Evolutionary conservation across 2,797 vertebrate species (phyloP).

Genomic region (Phoeniculus purpureus): DNA sequence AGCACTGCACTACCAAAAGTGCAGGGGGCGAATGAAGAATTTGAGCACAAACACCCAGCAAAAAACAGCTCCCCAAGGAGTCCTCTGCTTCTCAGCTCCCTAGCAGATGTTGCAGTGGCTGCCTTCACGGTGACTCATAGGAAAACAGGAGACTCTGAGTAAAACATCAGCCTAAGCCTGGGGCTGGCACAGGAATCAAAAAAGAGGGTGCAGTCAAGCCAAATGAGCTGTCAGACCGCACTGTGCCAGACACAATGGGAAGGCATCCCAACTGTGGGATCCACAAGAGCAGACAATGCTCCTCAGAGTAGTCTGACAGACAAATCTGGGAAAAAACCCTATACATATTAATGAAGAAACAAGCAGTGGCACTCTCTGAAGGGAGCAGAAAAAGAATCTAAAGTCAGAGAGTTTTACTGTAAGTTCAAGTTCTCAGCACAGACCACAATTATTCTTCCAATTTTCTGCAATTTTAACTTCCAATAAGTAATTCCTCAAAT

Average conservation of each 20-base stretch:
- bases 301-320: slow-evolving; percentile 30
- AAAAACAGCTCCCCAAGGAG: background rate
- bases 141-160: background rate
- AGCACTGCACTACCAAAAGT: background rate
- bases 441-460: background rate
- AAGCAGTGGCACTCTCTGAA: slow-evolving; percentile 19
- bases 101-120: accelerated
- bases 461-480: slow-evolving; percentile 1
- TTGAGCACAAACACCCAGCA: background rate
- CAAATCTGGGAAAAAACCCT: slow-evolving; percentile 63
- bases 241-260: background rate
- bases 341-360: slow-evolving; percentile 64
- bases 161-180: accelerated
- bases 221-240: background rate
- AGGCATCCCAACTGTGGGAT: background rate
- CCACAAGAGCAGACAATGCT: slow-evolving; percentile 35
- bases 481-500: background rate
- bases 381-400: slow-evolving; percentile 17
- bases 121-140: background rate
- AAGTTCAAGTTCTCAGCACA: slow-evolving; percentile 9
- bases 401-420: slow-evolving; percentile 39
- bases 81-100: background rate
- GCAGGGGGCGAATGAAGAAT: background rate
- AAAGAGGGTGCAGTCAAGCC: background rate
- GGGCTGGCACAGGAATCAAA: accelerated